phyloP scores from a whole-genome alignment of 2,888 invertebrate genomes.

The Bedellia somnulentella region DNA sequence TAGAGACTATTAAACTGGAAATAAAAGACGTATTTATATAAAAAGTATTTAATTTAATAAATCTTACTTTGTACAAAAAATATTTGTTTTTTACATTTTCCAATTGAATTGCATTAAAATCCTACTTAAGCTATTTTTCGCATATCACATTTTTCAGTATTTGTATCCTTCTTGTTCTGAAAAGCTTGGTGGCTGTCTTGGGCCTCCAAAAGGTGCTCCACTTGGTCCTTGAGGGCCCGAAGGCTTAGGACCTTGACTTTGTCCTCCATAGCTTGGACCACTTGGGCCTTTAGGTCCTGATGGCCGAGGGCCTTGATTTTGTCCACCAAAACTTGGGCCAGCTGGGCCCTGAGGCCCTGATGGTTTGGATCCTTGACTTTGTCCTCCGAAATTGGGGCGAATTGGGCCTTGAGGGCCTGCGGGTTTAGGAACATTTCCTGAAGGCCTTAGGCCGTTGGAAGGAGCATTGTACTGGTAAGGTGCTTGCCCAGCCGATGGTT shows the following conservation, averaged over 20 bases:
- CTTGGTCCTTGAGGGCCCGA: neutral
- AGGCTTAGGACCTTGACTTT: conserved; percentile 6
- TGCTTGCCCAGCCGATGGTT: too few species aligned
- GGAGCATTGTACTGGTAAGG: neutral
- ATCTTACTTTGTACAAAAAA: too few species aligned
- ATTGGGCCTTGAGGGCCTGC: conserved; percentile 10
- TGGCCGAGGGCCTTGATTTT: conserved; percentile 2
- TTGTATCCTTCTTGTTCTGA: conserved; percentile 45
- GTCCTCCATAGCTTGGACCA: conserved; percentile 10
- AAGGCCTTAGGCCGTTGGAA: neutral
- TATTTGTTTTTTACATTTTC: conserved; percentile 21
- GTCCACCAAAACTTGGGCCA: neutral
- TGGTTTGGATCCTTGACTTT: conserved; percentile 14
- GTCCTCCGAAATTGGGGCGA: neutral
- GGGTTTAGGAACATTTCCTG: neutral
- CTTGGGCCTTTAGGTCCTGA: neutral
- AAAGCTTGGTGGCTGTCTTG: conserved; percentile 48
- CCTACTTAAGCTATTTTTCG: conserved; percentile 22
- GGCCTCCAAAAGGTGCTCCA: conserved; percentile 25
- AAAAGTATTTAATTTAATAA: too few species aligned
- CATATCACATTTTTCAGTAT: conserved; percentile 22
- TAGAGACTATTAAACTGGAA: too few species aligned
- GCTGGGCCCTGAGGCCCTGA: conserved; percentile 10
- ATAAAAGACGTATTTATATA: too few species aligned
- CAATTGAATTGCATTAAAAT: conserved; percentile 12